These are phyloP conservation scores for Drosophila nannoptera DNA, from an alignment of 1,140 invertebrate species.

Conservation along the genomic window DNA sequence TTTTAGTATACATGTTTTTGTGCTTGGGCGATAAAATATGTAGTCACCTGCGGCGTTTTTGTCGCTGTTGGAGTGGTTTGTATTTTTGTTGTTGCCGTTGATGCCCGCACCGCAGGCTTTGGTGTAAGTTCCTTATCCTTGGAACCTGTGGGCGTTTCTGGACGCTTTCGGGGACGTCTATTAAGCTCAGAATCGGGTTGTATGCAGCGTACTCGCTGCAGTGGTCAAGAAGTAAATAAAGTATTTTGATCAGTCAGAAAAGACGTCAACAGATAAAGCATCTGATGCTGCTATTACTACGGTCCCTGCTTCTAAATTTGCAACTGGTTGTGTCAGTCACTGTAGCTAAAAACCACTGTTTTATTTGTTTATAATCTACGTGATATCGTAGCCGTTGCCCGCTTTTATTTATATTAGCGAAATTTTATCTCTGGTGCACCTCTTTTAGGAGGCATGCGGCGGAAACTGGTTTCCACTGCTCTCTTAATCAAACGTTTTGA, in stretches of 20 bases:
- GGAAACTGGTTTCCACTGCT: neutral
- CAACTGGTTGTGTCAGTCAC: constrained; percentile 60
- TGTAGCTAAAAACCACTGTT: constrained; percentile 70
- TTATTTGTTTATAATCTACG: constrained; percentile 74
- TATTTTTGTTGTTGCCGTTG: no score
- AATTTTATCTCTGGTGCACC: constrained; percentile 46
- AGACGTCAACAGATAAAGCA: constrained; percentile 28
- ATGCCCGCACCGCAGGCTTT: neutral
- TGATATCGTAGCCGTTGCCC: constrained; percentile 58
- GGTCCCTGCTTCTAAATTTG: constrained; percentile 32
- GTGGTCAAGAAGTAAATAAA: constrained; percentile 15
- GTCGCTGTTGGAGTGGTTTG: constrained; percentile 27
- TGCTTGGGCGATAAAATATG: neutral
- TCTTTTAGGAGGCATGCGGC: constrained; percentile 4
- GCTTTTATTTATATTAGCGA: constrained; percentile 51
- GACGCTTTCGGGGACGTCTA: constrained; percentile 44
- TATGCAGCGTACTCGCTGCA: constrained; percentile 64
- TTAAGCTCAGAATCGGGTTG: constrained; percentile 65
- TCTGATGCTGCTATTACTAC: constrained; percentile 27
- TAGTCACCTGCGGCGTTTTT: constrained; percentile 43
- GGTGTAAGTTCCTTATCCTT: constrained; percentile 29
- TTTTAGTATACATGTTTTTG: neutral
- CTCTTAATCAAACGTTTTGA: neutral
- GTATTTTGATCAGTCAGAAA: constrained; percentile 15
- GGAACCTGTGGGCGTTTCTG: constrained; percentile 44